Evolutionary conservation across 2,888 invertebrate genomes (phyloP), one percentile per base, ranked within the genome.

Genomic region (Chaitophorus viminalis): DNA sequence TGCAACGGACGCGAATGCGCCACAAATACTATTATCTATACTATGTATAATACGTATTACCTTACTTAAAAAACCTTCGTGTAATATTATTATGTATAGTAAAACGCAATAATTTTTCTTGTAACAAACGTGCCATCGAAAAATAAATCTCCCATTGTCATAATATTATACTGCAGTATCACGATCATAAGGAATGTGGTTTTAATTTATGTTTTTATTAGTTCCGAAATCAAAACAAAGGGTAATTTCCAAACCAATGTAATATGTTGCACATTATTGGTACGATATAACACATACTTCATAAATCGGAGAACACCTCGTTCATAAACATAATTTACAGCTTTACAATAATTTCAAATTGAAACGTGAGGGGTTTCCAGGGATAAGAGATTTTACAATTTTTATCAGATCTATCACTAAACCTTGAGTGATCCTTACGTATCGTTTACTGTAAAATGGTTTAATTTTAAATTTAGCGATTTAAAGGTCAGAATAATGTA

Each of bases 291-390:
- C 46, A 60, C 3, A 60, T 25, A 60, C 21, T 0, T 8, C 60
- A 25, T 25, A 60, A 60, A 21, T 3, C 54, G 18, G 54, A 54
- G 18, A 18, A 52, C 11, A 11, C 4, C 54, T 54, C 39, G 60
- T 60, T 25, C 25, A 6, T 60, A 60, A 21, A 21, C 60, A 60
- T 25, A 21, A 11, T 54, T 54, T 54, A 54, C 18, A 54, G 18
- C 54, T 54, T 29, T 9, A 68, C 29, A 21, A 68, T 68, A 68
- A 29, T 29, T n/a, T 68, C 68, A 29, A 11, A 68, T 29, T 29
- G 79, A 79, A 79, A 79, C 36, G 60, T 79, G 79, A 36, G 79
- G 65, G 65, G 29, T 65, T 39, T 39, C 29, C n/a, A 8, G 79
- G 36, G 36, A 36, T 65, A 65, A 65, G 31, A 65, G 46, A n/a